A percentile compares a stretch with the other conserved stretches of the same genome.
Conservation (phyloP, 2,113 vertebrate species). For the Chiloscyllium plagiosum region DNA sequence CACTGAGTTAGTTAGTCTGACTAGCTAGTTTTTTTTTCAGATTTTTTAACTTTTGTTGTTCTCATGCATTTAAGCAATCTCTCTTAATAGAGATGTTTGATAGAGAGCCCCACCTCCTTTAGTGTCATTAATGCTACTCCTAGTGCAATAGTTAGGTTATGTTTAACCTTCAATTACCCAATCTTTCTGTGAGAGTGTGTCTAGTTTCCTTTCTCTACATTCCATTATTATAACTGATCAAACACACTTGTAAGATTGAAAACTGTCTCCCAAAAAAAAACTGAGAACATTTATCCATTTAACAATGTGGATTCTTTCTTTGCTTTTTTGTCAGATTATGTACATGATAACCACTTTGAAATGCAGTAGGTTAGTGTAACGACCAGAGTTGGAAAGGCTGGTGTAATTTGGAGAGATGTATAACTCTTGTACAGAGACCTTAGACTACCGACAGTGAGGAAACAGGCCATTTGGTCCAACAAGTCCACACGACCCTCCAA, state of each 20-base stretch:
- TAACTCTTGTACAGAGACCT: background rate
- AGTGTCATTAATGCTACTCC: background rate
- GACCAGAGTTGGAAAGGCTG: background rate
- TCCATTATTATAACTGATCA: background rate
- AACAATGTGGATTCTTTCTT: background rate
- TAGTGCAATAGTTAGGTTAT: background rate
- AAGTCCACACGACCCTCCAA: background rate
- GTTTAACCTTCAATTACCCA: background rate
- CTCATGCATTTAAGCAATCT: too few relatives aligned
- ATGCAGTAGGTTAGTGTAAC: background rate
- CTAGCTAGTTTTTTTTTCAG: too few relatives aligned
- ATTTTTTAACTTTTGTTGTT: too few relatives aligned
- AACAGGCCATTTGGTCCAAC: too few relatives aligned
- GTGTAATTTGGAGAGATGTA: background rate
- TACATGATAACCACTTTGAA: background rate
- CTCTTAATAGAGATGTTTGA: too few relatives aligned
- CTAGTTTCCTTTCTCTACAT: background rate
- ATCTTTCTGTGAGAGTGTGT: background rate
- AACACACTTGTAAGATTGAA: background rate
- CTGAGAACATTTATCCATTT: background rate
- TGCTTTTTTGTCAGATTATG: background rate
- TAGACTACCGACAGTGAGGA: too few relatives aligned
- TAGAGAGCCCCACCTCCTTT: background rate
- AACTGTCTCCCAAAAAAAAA: background rate
- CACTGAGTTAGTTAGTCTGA: too few relatives aligned